Evolutionary conservation across 2,797 vertebrate genomes (phyloP).

Genomic region (Paratrypauchen microcephalus): DNA sequence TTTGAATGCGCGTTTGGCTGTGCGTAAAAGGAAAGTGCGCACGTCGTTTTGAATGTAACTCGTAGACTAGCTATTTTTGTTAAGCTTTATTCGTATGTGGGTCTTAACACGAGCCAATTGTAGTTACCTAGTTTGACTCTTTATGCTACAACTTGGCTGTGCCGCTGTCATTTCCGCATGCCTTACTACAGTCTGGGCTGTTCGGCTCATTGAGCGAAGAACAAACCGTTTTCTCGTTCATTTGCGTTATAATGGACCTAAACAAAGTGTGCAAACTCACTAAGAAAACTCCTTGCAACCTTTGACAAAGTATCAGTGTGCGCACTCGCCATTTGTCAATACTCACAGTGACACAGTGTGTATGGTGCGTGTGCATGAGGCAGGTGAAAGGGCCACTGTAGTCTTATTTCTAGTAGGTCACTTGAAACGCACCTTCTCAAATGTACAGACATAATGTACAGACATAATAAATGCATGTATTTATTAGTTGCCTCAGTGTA

Average conservation of each 20-base stretch:
- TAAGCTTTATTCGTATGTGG: too few relatives aligned
- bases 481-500: background rate
- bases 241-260: background rate
- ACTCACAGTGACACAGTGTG: slow-evolving; percentile 3
- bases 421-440: background rate
- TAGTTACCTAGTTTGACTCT: background rate
- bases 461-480: background rate
- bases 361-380: slow-evolving; percentile 15
- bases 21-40: background rate
- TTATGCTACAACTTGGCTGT: slow-evolving; percentile 4
- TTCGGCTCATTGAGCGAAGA: slow-evolving; percentile 1
- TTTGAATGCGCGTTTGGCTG: slow-evolving; percentile 12
- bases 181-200: background rate
- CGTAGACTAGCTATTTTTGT: background rate
- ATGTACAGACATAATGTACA: background rate
- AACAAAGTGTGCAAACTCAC: background rate
- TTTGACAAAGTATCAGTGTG: slow-evolving; percentile 24
- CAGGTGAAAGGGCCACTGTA: slow-evolving; percentile 31
- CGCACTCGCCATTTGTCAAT: slow-evolving; percentile 43
- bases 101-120: background rate
- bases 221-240: slow-evolving; percentile 24
- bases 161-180: slow-evolving; percentile 10
- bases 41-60: slow-evolving; percentile 2
- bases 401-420: background rate
- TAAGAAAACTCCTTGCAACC: background rate